A percentile compares a stretch with the other conserved stretches of the same genome.
phyloP scores from a whole-genome alignment of 2,113 vertebrate species.

The Ramphastos sulfuratus region DNA sequence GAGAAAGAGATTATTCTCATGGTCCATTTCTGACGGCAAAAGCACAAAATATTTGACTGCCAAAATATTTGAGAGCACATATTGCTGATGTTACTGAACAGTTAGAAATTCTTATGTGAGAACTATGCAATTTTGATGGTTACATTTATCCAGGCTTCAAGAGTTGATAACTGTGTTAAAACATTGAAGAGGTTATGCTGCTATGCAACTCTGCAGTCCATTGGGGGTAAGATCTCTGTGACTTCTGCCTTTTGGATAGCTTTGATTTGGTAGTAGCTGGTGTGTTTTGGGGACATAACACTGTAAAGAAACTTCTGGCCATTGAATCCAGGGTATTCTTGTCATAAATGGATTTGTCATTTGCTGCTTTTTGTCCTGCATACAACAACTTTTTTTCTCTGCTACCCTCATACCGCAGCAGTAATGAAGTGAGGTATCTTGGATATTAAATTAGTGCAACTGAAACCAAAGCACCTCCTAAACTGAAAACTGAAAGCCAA shows the following conservation, averaged over 20 bases:
- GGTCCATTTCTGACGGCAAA: conserved; percentile 53
- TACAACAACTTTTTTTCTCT: not conserved
- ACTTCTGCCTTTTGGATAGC: not conserved
- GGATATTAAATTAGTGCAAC: not conserved
- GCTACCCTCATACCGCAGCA: not conserved
- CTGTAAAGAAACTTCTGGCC: not conserved
- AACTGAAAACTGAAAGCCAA: too few species aligned
- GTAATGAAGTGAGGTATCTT: not conserved
- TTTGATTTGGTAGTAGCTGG: not conserved
- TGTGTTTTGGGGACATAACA: not conserved
- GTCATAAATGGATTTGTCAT: not conserved
- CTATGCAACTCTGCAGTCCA: not conserved
- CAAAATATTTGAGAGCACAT: not conserved
- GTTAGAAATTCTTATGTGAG: not conserved
- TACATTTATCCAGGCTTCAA: not conserved
- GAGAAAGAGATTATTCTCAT: conserved; percentile 64
- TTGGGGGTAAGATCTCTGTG: not conserved
- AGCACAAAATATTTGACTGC: conserved; percentile 41
- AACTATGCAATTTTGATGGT: not conserved
- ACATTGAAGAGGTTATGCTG: not conserved
- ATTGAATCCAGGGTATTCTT: not conserved
- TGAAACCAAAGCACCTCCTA: not conserved
- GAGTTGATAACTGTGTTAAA: not conserved
- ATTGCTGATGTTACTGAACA: not conserved
- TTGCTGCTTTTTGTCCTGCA: not conserved